Conservation (phyloP, 2,888 invertebrate genomes). For the Argynnis bischoffii region DNA sequence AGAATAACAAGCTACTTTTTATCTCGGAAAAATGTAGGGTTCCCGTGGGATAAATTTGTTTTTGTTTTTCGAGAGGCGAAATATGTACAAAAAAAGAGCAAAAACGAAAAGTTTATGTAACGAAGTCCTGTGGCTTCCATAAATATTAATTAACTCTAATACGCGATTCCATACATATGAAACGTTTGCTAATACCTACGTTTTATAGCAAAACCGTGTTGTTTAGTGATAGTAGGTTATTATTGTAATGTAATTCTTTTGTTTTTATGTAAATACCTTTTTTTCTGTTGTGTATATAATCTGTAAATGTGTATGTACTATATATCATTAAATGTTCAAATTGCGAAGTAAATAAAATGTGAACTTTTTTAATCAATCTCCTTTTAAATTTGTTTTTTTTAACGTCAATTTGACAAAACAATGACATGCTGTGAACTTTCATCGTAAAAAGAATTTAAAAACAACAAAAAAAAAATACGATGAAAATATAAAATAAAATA, state of each 20-base stretch:
- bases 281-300: not conserved
- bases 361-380: not conserved
- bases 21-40: no score
- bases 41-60: no score
- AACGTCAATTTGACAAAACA: conserved; percentile 5
- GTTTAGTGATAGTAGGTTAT: no score
- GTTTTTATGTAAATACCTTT: not conserved
- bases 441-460: conserved; percentile 18
- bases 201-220: no score
- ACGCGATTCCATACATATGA: no score
- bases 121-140: no score
- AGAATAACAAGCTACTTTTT: no score
- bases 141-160: no score
- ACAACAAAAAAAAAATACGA: conserved; percentile 24
- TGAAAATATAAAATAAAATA: conserved; percentile 20
- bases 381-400: conserved; percentile 8
- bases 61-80: no score
- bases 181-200: no score
- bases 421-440: conserved; percentile 10
- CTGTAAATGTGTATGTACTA: not conserved
- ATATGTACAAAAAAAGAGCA: no score
- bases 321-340: not conserved
- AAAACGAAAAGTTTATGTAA: no score
- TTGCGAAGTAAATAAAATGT: not conserved
- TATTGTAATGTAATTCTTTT: not conserved